Base-by-base conservation (phyloP, 2,797 vertebrate species). In the Sebastolobus altivelis region DNA sequence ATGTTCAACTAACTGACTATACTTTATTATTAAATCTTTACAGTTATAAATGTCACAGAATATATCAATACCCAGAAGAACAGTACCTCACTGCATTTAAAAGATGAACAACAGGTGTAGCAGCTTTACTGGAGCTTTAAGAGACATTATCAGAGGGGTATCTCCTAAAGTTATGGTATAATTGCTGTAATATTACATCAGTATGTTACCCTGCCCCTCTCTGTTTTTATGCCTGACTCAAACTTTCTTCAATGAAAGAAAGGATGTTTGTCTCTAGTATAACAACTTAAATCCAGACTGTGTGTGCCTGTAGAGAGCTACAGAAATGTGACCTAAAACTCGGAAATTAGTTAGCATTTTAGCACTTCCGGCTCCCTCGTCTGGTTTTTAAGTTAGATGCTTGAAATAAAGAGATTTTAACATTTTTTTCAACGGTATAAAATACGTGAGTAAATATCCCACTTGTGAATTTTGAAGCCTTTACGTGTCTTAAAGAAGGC, bases 71-170 rank as follows among this genome's bases (percentile, higher is more conserved):
- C 46, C n/a, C 35, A 54, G 49, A 67, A 14, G 7, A 56, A 46
- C 4, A 6, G 62, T 59, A 79, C 65, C 8, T 67, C 12, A 59
- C 84, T 61, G 77, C 81, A 84, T 84, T 80, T 75, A 80, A 83
- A 62, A 84, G 77, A 59, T 83, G 38, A 79, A 66, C 35, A 67
- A 37, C 7, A 72, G 77, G 27, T n/a, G 59, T 63, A 59, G 55
- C 33, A 16, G 33, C 14, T 65, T 13, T 14, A 65, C 69, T 77
- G 13, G 16, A 54, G 76, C 29, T 71, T 77, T 63, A 71, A 18
- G 18, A 72, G 31, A 61, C 20, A 27, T 25, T 27, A 38, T 49
- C 31, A 46, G 29, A 37, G 29, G 37, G 11, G 8, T 38, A 66
- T 58, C 13, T 55, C 20, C 2, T 33, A 56, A 54, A 54, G 29